A percentile compares a stretch with the other conserved stretches of the same genome.
Evolutionary conservation across 2,797 vertebrate species (phyloP).

Genomic region (Graptemys geographica): DNA sequence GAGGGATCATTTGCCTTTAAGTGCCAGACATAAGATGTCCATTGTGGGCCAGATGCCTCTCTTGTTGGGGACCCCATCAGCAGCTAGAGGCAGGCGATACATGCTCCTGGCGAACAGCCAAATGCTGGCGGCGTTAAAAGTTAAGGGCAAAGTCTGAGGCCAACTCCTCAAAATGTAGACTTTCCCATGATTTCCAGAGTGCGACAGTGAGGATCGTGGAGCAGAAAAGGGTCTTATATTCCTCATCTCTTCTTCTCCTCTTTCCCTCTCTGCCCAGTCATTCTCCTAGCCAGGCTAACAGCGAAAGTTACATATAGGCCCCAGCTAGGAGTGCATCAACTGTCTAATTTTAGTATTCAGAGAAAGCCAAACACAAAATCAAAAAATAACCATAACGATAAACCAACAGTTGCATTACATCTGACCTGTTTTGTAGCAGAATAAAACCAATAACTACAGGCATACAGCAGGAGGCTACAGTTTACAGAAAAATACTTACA

Average conservation of each 20-base stretch:
- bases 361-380: rapidly evolving
- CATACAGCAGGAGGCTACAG: not conserved
- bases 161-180: not conserved
- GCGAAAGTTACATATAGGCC: not conserved
- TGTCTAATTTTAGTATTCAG: not conserved
- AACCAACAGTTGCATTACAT: rapidly evolving
- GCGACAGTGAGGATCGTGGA: not conserved
- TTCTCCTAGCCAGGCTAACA: not conserved
- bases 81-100: rapidly evolving
- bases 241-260: rapidly evolving
- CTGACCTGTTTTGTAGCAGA: not conserved
- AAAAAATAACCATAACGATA: rapidly evolving
- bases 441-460: not conserved
- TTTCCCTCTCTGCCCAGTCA: not conserved
- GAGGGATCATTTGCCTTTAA: not conserved
- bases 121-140: not conserved
- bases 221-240: not conserved
- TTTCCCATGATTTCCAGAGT: not conserved
- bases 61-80: not conserved
- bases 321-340: not conserved
- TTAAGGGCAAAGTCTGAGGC: not conserved
- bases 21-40: not conserved
- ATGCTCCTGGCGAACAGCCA: rapidly evolving
- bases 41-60: not conserved
- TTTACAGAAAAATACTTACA: not conserved